Base-by-base conservation (phyloP, 2,888 invertebrate genomes). In the Melieria omissa region DNA sequence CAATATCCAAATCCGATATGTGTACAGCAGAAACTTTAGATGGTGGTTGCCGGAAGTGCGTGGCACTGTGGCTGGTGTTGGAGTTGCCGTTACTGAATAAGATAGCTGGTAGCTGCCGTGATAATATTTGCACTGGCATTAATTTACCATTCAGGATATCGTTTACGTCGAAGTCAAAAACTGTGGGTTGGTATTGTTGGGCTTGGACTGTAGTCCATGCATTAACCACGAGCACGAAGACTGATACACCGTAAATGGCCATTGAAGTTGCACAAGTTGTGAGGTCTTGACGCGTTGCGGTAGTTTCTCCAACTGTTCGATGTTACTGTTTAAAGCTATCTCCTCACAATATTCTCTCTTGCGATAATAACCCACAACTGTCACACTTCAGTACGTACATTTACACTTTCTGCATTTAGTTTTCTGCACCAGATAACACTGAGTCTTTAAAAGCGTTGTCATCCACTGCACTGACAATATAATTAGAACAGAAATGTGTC, bases 111-210 rank as follows among this genome's bases (percentile, higher is more conserved):
- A 79, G 68, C 65, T 74, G 79, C n/a, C 78, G 70, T 72, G 89
- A 84, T 68, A 93, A 88, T 73, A 93, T 87, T 75, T 89, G 90
- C 0, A 91, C 90, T 0, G 93, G 93, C 89, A 93, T 91, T 62
- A 91, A 88, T 85, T 92, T 91, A n/a, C 89, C 89, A 12, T 92
- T 89, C 42, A 93, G 86, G 80, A 93, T 92, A 84, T 93, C 93
- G 75, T 93, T 89, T 6, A 92, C 86, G 84, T 92, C 88, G 46
- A 90, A 81, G 49, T 79, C 72, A 58, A 78, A 78, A 9, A 45
- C 63, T 44, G 52, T 29, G 29, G 29, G 29, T 29, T 29, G 29
- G 29, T 29, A 29, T 29, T 29, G 29, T 29, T 29, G 29, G 29
- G 29, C 29, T 29, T 29, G 29, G 29, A 29, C 29, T 29, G 29